Evolutionary conservation across 2,888 invertebrate genomes (phyloP).

Genomic region (Drosophila melanosoma): DNA sequence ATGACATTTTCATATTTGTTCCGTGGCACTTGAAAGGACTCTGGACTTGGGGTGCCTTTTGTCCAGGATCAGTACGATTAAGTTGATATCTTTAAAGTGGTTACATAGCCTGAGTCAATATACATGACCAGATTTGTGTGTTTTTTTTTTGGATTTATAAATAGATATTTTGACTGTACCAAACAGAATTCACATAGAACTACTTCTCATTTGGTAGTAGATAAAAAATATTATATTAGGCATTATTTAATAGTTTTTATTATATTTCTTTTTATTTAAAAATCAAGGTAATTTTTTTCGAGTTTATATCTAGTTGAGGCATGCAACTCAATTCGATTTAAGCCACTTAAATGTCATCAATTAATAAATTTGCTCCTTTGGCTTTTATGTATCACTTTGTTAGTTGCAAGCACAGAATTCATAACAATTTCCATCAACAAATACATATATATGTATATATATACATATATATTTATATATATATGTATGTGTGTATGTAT

Average conservation of each 20-base stretch:
- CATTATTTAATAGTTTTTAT: neutral
- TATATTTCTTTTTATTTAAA: no score
- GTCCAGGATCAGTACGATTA: constrained; percentile 27
- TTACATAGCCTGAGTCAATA: constrained; percentile 19
- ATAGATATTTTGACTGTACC: neutral
- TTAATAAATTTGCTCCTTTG: constrained; percentile 44
- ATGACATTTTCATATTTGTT: constrained; percentile 39
- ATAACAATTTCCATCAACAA: constrained; percentile 36
- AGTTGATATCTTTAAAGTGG: constrained; percentile 20
- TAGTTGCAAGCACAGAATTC: constrained; percentile 8
- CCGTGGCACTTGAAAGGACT: constrained; percentile 26
- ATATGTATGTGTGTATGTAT: neutral
- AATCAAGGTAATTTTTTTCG: no score
- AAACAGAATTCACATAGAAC: neutral
- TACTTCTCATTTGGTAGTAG: neutral
- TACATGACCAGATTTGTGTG: neutral
- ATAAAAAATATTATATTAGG: neutral
- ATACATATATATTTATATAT: neutral
- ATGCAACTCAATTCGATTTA: constrained; percentile 13
- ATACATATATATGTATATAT: neutral
- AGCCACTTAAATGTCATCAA: constrained; percentile 45
- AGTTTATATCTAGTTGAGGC: neutral
- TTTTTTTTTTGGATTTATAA: neutral
- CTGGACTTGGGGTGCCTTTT: constrained; percentile 1
- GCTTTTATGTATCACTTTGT: constrained; percentile 30